Conservation (phyloP, 2,797 vertebrate species). For the Ciconia nigra region DNA sequence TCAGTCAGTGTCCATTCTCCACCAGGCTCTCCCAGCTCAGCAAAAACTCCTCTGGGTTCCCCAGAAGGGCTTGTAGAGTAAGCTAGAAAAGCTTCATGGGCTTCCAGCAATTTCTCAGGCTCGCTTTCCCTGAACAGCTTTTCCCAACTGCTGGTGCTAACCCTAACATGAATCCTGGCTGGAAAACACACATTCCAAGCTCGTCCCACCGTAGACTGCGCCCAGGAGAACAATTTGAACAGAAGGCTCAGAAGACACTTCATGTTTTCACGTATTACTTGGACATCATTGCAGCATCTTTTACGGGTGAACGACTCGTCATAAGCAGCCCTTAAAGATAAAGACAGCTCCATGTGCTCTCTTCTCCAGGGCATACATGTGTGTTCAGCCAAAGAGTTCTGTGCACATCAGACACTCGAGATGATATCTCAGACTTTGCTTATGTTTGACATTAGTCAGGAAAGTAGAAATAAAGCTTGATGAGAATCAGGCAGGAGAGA, state of each 20-base stretch:
- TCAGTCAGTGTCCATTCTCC: background rate
- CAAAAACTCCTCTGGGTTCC: background rate
- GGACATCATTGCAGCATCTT: background rate
- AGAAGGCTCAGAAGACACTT: background rate
- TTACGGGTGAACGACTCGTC: background rate
- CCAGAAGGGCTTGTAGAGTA: background rate
- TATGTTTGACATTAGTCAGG: background rate
- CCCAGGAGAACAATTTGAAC: background rate
- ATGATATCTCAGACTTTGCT: background rate
- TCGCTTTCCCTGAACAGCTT: background rate
- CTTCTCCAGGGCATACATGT: background rate
- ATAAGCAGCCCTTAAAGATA: background rate
- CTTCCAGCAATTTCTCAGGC: background rate
- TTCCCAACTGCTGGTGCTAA: background rate
- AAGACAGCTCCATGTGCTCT: background rate
- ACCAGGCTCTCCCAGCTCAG: background rate
- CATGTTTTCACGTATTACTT: background rate
- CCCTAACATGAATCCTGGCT: background rate
- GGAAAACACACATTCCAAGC: background rate
- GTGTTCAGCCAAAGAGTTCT: background rate
- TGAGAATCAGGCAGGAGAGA: background rate
- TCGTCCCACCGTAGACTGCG: background rate
- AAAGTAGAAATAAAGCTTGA: background rate
- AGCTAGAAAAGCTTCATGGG: background rate
- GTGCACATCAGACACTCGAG: background rate